These are phyloP conservation scores for Bubalus kerabau DNA, from an alignment of 2,113 vertebrate species.

Conservation along the genomic window DNA sequence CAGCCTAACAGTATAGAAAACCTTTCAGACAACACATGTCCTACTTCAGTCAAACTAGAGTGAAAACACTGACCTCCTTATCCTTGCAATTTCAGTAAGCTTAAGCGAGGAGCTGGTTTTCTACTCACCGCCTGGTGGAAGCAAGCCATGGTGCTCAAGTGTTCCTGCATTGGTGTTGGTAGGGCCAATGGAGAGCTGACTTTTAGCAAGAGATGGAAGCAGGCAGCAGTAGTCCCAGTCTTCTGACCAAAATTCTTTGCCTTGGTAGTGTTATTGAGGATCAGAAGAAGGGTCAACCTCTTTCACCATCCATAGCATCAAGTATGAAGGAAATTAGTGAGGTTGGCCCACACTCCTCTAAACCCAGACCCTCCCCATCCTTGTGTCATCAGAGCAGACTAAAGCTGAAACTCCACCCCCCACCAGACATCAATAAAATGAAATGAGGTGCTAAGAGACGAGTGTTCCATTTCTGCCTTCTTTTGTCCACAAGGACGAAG, in stretches of 20 bases:
- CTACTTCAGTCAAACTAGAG: neutral
- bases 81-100: neutral
- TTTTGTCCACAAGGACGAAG: neutral
- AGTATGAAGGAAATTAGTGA: neutral
- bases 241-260: neutral
- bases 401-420: neutral
- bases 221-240: neutral
- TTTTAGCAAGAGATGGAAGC: neutral
- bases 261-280: neutral
- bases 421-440: neutral
- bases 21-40: neutral
- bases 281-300: neutral
- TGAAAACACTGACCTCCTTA: neutral
- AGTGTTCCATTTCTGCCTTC: neutral
- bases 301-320: neutral
- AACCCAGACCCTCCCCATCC: neutral
- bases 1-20: neutral
- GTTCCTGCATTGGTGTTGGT: neutral
- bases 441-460: neutral
- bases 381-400: neutral
- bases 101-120: neutral
- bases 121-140: neutral
- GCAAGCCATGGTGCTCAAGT: neutral
- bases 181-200: neutral
- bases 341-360: neutral